Evolutionary conservation across 1,140 invertebrate genomes (phyloP).

Genomic region (Lutraria rhynchaena): DNA sequence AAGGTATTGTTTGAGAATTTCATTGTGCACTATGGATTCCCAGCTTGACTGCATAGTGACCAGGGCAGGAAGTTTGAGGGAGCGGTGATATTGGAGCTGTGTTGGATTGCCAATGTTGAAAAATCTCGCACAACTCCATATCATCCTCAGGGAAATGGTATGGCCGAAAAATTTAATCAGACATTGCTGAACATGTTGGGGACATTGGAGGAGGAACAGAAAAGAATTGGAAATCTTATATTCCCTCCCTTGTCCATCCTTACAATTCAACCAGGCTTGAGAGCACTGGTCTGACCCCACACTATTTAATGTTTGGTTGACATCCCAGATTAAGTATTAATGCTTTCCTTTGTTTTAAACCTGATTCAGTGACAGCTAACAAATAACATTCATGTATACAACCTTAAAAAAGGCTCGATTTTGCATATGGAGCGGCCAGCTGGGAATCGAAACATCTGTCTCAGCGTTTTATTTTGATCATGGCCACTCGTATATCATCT

Average conservation of each 20-base stretch:
- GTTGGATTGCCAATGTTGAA: neutral
- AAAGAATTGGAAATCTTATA: neutral
- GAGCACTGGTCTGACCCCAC: neutral
- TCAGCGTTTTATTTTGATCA: too few species aligned
- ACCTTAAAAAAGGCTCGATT: too few species aligned
- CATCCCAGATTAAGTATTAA: neutral
- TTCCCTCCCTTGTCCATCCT: conserved; percentile 3
- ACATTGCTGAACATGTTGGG: conserved; percentile 2
- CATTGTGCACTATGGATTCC: too few species aligned
- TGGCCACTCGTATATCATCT: too few species aligned
- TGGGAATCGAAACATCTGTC: too few species aligned
- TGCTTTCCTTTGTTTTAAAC: neutral
- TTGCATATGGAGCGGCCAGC: too few species aligned
- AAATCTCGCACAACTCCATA: neutral
- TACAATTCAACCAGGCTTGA: neutral
- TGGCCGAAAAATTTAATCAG: conserved; percentile 5
- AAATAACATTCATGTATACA: neutral
- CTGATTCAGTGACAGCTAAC: too few species aligned
- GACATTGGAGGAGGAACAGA: neutral
- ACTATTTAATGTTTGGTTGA: conserved; percentile 4
- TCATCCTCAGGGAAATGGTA: neutral
- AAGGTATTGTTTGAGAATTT: conserved; percentile 37
- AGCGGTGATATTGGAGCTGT: too few species aligned
- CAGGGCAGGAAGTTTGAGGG: too few species aligned
- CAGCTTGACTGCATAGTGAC: too few species aligned